Conservation (phyloP, 2,113 vertebrate species). For the Chloropsis hardwickii region DNA sequence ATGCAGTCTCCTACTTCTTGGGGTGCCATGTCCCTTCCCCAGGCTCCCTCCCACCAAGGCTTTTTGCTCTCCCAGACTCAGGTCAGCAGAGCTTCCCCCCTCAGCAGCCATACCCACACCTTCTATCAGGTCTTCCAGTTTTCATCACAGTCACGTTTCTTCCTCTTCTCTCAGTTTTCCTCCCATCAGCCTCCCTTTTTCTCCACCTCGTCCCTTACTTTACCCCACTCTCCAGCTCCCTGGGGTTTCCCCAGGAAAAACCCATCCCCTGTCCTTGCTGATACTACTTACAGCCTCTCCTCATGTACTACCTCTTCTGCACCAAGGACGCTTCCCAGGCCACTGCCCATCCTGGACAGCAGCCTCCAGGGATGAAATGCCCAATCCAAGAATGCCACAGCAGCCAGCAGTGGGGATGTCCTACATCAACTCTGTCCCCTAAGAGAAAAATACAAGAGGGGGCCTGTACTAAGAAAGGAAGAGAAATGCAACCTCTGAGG, state of each 20-base stretch:
- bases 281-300: background rate
- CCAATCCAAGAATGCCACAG: background rate
- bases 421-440: background rate
- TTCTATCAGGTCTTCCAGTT: background rate
- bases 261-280: background rate
- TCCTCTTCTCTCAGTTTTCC: background rate
- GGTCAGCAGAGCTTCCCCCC: background rate
- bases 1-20: background rate
- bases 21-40: background rate
- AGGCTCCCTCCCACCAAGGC: background rate
- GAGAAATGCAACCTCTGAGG: background rate
- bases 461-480: background rate
- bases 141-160: background rate
- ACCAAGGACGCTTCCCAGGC: background rate
- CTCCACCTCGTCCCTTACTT: rapidly evolving
- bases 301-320: background rate
- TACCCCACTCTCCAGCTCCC: background rate
- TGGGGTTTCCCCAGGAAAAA: background rate
- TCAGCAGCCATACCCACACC: background rate
- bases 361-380: background rate
- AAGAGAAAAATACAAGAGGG: background rate
- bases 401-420: background rate
- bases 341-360: background rate
- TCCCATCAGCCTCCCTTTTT: background rate
- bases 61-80: background rate